A percentile compares a stretch with the other conserved stretches of the same genome.
Conservation (phyloP, 2,888 invertebrate genomes). For the Tiliacea citrago region DNA sequence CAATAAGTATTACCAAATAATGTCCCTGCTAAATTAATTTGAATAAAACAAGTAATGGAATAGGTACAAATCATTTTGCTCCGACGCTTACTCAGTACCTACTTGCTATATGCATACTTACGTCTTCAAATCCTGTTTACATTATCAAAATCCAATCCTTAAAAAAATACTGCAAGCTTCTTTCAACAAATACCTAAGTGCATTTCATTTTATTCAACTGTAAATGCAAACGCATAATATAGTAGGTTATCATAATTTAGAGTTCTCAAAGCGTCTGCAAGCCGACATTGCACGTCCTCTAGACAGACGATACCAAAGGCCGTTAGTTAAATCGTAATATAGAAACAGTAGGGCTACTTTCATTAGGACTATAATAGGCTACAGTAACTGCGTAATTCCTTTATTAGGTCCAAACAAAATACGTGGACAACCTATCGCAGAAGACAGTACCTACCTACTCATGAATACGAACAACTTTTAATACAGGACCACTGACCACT, state of each 20-base stretch:
- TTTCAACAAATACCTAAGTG: slow-evolving; percentile 7
- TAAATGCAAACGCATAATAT: slow-evolving; percentile 13
- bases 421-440: not conserved
- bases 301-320: slow-evolving; percentile 59
- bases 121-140: not conserved
- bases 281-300: slow-evolving; percentile 67
- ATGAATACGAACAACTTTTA: not conserved
- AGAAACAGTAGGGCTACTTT: slow-evolving; percentile 26
- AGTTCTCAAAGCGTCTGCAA: slow-evolving; percentile 44
- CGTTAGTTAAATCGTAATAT: slow-evolving; percentile 13
- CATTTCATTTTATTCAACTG: slow-evolving; percentile 28
- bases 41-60: not conserved
- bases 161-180: not conserved
- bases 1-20: not conserved
- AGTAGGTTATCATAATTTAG: slow-evolving; percentile 36
- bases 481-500: not conserved
- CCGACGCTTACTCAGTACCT: not conserved
- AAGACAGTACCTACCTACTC: not conserved
- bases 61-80: not conserved
- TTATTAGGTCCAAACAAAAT: not conserved
- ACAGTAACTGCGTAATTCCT: not conserved
- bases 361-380: not conserved
- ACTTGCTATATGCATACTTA: not conserved
- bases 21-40: not conserved
- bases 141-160: not conserved